phyloP scores from a whole-genome alignment of 2,797 vertebrate genomes.

The Centropyge bicolor region DNA sequence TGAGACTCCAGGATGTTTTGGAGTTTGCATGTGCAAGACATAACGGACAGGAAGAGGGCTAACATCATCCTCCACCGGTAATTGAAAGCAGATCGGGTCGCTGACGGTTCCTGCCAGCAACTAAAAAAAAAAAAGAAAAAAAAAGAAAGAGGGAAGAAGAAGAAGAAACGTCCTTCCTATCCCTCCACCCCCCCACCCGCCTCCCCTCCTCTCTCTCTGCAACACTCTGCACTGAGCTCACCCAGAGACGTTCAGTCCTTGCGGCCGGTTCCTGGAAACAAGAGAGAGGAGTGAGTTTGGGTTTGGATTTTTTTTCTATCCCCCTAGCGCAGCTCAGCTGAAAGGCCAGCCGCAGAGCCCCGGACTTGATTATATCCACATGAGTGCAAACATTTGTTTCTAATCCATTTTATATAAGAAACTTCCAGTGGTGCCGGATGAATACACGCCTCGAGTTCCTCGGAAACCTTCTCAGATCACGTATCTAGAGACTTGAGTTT shows the following conservation, averaged over 20 bases:
- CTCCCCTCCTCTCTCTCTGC: constrained; percentile 46
- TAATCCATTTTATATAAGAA: constrained; percentile 86
- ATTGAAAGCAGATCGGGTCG: constrained; percentile 85
- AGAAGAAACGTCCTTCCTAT: constrained; percentile 69
- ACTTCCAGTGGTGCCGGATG: constrained; percentile 82
- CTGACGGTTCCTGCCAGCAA: constrained; percentile 78
- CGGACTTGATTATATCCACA: constrained; percentile 86
- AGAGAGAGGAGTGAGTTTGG: constrained; percentile 65
- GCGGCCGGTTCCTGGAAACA: constrained; percentile 81
- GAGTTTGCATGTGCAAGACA: constrained; percentile 84
- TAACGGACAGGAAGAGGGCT: constrained; percentile 86
- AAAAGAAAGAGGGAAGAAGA: constrained; percentile 50
- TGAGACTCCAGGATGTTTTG: constrained; percentile 84
- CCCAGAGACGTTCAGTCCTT: constrained; percentile 77
- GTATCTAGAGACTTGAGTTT: constrained; percentile 48
- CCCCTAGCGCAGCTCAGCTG: constrained; percentile 74
- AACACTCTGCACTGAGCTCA: constrained; percentile 70
- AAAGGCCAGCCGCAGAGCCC: constrained; percentile 77
- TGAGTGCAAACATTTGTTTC: constrained; percentile 87
- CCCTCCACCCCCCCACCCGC: constrained; percentile 43
- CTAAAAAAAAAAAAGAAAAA: constrained; percentile 49
- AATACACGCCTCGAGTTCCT: constrained; percentile 69
- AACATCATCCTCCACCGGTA: constrained; percentile 85
- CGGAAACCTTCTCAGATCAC: constrained; percentile 64
- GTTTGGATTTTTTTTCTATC: constrained; percentile 48